Evolutionary conservation across 2,113 vertebrate species (phyloP), one percentile per base, ranked within the genome.

Genomic region (Hypocryptadius cinnamomeus): DNA sequence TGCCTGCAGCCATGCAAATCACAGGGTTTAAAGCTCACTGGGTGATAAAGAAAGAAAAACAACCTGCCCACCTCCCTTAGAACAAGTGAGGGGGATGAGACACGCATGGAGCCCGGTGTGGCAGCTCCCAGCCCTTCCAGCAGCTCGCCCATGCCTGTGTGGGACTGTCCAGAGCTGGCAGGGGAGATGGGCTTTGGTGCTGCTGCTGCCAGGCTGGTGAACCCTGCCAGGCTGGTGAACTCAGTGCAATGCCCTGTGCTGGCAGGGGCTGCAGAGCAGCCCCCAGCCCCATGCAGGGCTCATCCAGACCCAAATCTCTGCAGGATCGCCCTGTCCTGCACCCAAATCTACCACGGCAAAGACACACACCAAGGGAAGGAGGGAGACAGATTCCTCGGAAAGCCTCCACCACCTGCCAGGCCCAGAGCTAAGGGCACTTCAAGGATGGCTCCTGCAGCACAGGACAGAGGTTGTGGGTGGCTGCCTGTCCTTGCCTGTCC

Each of bases 1-100:
- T 70, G 86, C 74, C 80, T 33, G 60, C 54, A 89, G 93, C 95
- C 93, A 85, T 50, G 84, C 74, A 93, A 79, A 95, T 95, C 74
- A 56, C 69, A 45, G 79, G 92, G 54, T 87, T 89, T 85, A 91
- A 79, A 93, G 77, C 57, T 0, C 28, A 16, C 24, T 7, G 73
- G 74, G 84, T 33, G 78, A 92, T 83, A 85, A 88, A 89, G 85
- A 59, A 76, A 73, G 63, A 30, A 42, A 44, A 86, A 80, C 65
- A 85, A 81, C 74, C 64, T 80, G 91, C 60, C 73, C 83, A 44
- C 82, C 61, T 84, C 82, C 76, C 72, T 35, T 10, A n/a, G 17
- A 78, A 54, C 59, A 33, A 94, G 78, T 28, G 37, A 56, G 37
- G n/a, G 76, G 85, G 87, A n/a, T 47, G 70, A 92, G 78, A 15